phyloP scores from a whole-genome alignment of 2,888 invertebrate genomes.

The Dolomedes plantarius region DNA sequence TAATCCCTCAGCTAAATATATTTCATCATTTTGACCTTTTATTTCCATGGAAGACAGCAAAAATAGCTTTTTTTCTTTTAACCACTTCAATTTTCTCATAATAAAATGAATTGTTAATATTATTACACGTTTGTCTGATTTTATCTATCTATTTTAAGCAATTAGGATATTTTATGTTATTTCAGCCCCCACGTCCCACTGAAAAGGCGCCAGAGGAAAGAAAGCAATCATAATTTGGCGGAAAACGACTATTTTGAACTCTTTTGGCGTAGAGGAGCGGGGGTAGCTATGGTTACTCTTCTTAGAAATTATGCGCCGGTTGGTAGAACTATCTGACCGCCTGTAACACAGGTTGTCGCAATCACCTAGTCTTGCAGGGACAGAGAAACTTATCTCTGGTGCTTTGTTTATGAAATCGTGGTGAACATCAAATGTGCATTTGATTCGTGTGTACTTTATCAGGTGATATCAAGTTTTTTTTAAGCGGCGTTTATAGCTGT shows the following conservation, averaged over 20 bases:
- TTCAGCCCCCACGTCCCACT: not conserved
- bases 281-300: constrained; percentile 44
- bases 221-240: constrained; percentile 17
- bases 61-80: no score
- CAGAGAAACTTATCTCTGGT: not conserved
- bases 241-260: constrained; percentile 51
- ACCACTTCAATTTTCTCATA: no score
- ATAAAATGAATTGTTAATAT: no score
- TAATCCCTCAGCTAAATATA: no score
- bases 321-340: constrained; percentile 30
- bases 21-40: no score
- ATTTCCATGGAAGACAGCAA: no score
- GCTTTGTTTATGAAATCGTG: not conserved
- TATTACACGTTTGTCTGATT: no score
- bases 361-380: not conserved
- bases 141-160: no score
- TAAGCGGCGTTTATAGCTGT: not conserved
- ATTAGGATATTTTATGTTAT: not conserved
- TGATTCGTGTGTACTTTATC: not conserved
- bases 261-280: constrained; percentile 33
- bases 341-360: constrained; percentile 21
- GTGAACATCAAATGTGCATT: not conserved
- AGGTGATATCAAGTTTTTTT: not conserved
- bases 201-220: not conserved
- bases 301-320: constrained; percentile 41